Evolutionary conservation across 2,888 invertebrate genomes (phyloP).

Genomic region (Anthophora plumipes): DNA sequence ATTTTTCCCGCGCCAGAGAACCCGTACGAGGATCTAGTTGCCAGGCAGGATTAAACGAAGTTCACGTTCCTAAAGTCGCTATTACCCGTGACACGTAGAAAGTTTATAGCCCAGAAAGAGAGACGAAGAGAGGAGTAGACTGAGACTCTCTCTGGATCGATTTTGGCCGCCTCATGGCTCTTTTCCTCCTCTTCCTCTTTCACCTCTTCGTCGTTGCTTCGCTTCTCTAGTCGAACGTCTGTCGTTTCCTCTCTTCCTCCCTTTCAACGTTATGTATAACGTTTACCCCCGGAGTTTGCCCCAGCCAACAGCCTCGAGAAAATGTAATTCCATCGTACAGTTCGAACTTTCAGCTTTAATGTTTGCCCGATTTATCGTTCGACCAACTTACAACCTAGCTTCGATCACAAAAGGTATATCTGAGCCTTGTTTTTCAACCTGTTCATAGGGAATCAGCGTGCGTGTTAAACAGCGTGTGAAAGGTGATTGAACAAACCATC

Average conservation of each 20-base stretch:
- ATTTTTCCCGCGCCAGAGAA: conserved; percentile 31
- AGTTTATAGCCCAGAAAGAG: conserved; percentile 44
- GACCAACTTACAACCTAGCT: conserved; percentile 9
- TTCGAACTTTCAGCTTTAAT: conserved; percentile 53
- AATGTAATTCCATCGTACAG: conserved; percentile 54
- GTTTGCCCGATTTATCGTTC: conserved; percentile 49
- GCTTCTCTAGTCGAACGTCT: conserved; percentile 29
- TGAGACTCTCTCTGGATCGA: conserved; percentile 35
- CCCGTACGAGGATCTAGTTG: conserved; percentile 19
- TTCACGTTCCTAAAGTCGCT: conserved; percentile 46
- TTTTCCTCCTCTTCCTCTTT: background rate
- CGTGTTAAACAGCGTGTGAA: background rate
- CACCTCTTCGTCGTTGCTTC: background rate
- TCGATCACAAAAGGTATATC: conserved; percentile 9
- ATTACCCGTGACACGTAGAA: conserved; percentile 62
- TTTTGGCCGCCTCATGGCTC: conserved; percentile 38
- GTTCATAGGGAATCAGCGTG: background rate
- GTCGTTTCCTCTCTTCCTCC: conserved; percentile 32
- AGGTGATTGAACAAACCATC: too few species aligned
- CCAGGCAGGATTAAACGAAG: conserved; percentile 52
- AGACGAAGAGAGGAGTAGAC: background rate
- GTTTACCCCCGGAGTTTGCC: conserved; percentile 46
- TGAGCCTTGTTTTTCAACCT: background rate
- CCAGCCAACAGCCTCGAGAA: conserved; percentile 49
- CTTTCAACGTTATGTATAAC: conserved; percentile 48